Evolutionary conservation across 37 sponge, comb jelly and placozoan species (phyloP), one percentile per base, ranked within the genome.

Genomic region (Petrosia ficiformis): DNA sequence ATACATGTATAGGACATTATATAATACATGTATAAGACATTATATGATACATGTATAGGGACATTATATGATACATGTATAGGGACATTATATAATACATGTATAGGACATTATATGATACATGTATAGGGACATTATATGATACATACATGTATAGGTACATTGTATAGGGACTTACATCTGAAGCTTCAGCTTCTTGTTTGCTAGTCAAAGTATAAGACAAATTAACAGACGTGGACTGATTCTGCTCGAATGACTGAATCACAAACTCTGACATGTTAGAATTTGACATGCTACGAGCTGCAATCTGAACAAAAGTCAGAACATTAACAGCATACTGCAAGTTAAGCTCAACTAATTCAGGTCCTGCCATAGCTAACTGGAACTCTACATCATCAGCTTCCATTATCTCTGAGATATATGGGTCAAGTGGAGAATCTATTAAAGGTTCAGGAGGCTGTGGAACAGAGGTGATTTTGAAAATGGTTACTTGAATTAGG

Each of bases 341-440:
- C 37, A 76, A 81, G 65, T 87, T 81, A 82, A 82, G 81, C 72
- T 87, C 87, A 0, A 77, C 87, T 35, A 87, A 58, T 56, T 87
- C 82, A 19, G 54, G 54, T 48, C 54, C 54, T 48, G 54, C 54
- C 54, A 48, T 48, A 19, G 54, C 54, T 48, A 48, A 14, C 14
- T 8, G 8, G 14, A 19, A 48, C 54, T 48, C 54, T 14, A 48
- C 54, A 48, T 48, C 54, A 48, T 48, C 54, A 19, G 54, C 54
- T 48, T 48, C 54, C 54, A 48, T 48, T 48, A 48, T 48, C 14
- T 14, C 14, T 14, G 54, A 48, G 8, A 48, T 48, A 14, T 48
- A 19, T 14, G 14, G 14, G 14, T 48, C 54, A n/a, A n/a, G n/a
- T 48, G 8, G 14, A 48, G 54, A 48, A 19, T 48, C 14, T 19